phyloP scores from a whole-genome alignment of 1,140 invertebrate genomes.

The Drosophila sproati region DNA sequence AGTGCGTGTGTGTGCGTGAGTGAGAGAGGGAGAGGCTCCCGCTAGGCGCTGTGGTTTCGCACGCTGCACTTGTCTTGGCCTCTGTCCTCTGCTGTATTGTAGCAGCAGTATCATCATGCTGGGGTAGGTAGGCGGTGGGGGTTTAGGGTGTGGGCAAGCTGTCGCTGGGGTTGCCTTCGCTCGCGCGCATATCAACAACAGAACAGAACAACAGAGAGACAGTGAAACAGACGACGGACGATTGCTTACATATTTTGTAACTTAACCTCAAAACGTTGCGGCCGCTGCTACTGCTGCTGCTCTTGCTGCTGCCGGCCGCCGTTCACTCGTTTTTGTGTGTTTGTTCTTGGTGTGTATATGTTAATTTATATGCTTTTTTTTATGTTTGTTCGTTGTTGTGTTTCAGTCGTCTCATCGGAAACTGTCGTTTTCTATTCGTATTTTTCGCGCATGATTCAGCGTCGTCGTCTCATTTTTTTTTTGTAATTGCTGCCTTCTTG shows the following conservation, averaged over 20 bases:
- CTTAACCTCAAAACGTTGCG: constrained; percentile 74
- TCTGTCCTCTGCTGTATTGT: not conserved
- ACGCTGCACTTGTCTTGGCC: constrained; percentile 67
- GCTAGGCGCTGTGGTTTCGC: constrained; percentile 58
- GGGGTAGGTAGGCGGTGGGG: constrained; percentile 10
- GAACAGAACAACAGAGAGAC: not conserved
- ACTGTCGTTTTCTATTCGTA: constrained; percentile 57
- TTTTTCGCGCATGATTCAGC: constrained; percentile 76
- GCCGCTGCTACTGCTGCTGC: constrained; percentile 43
- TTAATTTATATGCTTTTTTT: constrained; percentile 76
- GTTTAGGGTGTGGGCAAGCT: constrained; percentile 27
- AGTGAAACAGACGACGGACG: constrained; percentile 25
- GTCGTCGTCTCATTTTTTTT: constrained; percentile 61
- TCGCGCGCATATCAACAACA: constrained; percentile 64
- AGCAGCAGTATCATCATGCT: not conserved
- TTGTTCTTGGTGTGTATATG: constrained; percentile 59
- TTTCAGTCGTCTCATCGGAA: constrained; percentile 21
- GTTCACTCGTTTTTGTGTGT: constrained; percentile 30
- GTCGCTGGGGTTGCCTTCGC: constrained; percentile 36
- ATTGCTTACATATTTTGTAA: constrained; percentile 64
- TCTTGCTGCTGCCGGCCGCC: constrained; percentile 28
- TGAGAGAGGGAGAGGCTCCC: constrained; percentile 40
- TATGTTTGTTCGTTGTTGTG: constrained; percentile 31
- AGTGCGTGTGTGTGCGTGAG: constrained; percentile 25
- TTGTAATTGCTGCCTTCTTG: constrained; percentile 34